Evolutionary conservation across 37 sponge, comb jelly and placozoan genomes (phyloP).

Genomic region (Halisarca cf. caerulea): DNA sequence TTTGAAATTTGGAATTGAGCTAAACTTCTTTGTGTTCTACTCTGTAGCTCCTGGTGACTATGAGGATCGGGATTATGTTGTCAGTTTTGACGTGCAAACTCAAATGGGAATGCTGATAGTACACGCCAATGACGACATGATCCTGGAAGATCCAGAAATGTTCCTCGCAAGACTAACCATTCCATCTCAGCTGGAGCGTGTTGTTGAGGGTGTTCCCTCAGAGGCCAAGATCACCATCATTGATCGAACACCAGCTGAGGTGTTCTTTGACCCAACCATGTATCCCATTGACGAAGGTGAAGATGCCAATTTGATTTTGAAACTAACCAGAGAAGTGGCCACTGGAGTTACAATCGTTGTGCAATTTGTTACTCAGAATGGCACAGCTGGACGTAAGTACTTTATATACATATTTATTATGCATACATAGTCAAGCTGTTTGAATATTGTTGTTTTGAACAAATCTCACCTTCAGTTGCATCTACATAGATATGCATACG

Average conservation of each 20-base stretch:
- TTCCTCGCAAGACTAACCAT: not conserved
- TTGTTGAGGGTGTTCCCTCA: not conserved
- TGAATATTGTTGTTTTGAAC: too few relatives aligned
- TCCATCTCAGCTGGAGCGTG: not conserved
- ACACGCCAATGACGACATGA: not conserved
- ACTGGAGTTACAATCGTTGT: too few relatives aligned
- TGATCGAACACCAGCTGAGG: not conserved
- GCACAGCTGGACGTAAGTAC: too few relatives aligned
- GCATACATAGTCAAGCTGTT: too few relatives aligned
- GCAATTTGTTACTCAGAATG: too few relatives aligned
- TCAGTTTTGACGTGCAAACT: not conserved
- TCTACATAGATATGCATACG: too few relatives aligned
- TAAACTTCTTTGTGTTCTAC: not conserved
- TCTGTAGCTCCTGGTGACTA: not conserved
- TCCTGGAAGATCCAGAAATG: not conserved
- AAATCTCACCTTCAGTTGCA: too few relatives aligned
- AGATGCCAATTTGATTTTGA: not conserved
- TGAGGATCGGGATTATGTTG: not conserved
- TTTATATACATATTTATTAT: too few relatives aligned
- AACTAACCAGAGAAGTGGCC: not conserved
- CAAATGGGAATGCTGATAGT: constrained; percentile 13
- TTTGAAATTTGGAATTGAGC: too few relatives aligned
- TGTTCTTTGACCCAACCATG: constrained; percentile 5
- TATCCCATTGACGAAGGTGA: not conserved
- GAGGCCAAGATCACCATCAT: constrained; percentile 8